phyloP scores from a whole-genome alignment of 2,797 vertebrate genomes.

The Serranus cabrilla region DNA sequence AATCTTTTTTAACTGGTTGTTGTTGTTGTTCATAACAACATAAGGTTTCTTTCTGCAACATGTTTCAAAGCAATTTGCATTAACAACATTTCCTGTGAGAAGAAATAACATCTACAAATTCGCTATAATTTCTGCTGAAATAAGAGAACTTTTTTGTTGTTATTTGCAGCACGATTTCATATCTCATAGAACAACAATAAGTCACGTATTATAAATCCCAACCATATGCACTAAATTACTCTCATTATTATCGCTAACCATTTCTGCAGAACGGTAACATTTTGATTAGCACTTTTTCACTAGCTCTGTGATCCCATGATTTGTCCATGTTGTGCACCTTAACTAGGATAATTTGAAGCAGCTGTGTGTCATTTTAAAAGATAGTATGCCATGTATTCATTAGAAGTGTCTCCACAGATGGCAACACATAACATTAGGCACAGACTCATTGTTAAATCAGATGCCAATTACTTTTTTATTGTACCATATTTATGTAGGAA shows the following conservation, averaged over 20 bases:
- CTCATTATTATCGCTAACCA: background rate
- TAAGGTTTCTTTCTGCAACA: slow-evolving; percentile 4
- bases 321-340: slow-evolving; percentile 2
- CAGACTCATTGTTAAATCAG: slow-evolving; percentile 59
- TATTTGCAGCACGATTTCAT: slow-evolving; percentile 4
- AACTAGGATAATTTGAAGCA: slow-evolving; percentile 63
- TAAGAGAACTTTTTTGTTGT: background rate
- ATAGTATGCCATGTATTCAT: slow-evolving; percentile 65
- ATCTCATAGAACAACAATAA: slow-evolving; percentile 25
- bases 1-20: slow-evolving; percentile 33
- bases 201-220: slow-evolving; percentile 22
- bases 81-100: slow-evolving; percentile 6
- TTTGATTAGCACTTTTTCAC: slow-evolving; percentile 43
- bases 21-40: background rate
- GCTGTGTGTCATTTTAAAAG: slow-evolving; percentile 61
- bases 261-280: slow-evolving; percentile 16
- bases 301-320: slow-evolving; percentile 20
- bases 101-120: background rate
- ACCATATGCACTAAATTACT: slow-evolving; percentile 17
- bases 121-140: slow-evolving; percentile 10
- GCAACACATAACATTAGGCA: slow-evolving; percentile 45
- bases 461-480: slow-evolving; percentile 61
- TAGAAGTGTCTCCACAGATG: slow-evolving; percentile 63
- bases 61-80: slow-evolving; percentile 9
- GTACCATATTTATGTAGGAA: slow-evolving; percentile 16